Evolutionary conservation across 2,888 invertebrate species (phyloP).

Genomic region (Rutpela maculata): DNA sequence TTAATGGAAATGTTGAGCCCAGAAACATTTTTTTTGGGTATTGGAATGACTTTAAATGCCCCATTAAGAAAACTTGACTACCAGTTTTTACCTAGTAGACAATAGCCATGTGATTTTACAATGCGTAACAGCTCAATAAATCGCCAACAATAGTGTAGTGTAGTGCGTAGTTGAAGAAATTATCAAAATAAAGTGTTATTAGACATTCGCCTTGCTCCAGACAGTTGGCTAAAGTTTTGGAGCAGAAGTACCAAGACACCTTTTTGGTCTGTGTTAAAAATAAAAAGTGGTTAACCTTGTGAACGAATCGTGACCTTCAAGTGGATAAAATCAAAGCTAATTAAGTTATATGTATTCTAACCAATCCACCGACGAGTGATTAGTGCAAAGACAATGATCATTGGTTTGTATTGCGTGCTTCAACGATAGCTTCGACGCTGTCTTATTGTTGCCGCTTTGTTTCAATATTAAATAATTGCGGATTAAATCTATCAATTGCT

Average conservation of each 20-base stretch:
- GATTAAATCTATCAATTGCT: neutral
- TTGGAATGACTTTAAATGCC: no score
- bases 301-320: neutral
- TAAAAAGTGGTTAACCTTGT: neutral
- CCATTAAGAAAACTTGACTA: no score
- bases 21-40: no score
- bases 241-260: neutral
- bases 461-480: neutral
- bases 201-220: neutral
- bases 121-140: no score
- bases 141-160: no score
- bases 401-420: neutral
- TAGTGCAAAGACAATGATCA: conserved; percentile 7
- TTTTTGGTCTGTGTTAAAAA: conserved; percentile 1
- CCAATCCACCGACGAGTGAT: neutral
- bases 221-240: neutral
- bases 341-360: conserved; percentile 4
- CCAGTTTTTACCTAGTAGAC: no score
- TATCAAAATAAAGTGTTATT: neutral
- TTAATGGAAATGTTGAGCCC: no score
- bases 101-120: no score
- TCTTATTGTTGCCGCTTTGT: neutral
- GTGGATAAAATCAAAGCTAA: conserved; percentile 7
- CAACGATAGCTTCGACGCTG: neutral
- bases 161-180: neutral